phyloP scores from a whole-genome alignment of 2,888 invertebrate species.

The Nemurella pictetii region DNA sequence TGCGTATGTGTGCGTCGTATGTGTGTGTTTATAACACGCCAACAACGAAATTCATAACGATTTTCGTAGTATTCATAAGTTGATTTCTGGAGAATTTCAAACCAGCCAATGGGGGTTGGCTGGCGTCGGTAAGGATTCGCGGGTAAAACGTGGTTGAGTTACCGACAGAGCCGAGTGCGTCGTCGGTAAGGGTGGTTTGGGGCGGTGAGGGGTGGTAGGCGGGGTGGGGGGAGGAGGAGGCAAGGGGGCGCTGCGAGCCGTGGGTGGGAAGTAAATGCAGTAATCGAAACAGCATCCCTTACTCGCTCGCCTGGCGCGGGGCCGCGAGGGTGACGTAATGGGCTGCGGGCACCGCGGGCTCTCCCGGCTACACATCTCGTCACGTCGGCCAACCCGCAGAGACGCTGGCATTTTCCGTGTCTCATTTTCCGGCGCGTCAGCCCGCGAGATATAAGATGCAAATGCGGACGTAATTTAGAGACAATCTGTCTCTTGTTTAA shows the following conservation, averaged over 20 bases:
- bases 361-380: too few species aligned
- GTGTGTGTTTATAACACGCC: not conserved
- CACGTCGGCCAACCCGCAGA: too few species aligned
- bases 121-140: not conserved
- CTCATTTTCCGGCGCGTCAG: not conserved
- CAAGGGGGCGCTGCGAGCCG: not conserved
- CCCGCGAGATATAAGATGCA: not conserved
- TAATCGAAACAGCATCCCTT: constrained; percentile 24
- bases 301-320: constrained; percentile 10
- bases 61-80: constrained; percentile 20
- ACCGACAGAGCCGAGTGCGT: not conserved
- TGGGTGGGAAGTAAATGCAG: constrained; percentile 25
- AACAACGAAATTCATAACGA: constrained; percentile 4
- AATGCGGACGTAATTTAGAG: too few species aligned
- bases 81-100: constrained; percentile 16
- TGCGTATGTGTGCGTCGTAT: not conserved
- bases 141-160: not conserved
- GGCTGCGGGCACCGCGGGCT: not conserved
- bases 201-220: not conserved
- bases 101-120: constrained; percentile 12
- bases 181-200: not conserved
- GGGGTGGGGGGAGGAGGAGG: too few species aligned
- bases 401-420: too few species aligned
- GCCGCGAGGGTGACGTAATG: constrained; percentile 20
- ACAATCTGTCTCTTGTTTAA: too few species aligned